Evolutionary conservation across 1,140 invertebrate species (phyloP).

Genomic region (Drusus annulatus): DNA sequence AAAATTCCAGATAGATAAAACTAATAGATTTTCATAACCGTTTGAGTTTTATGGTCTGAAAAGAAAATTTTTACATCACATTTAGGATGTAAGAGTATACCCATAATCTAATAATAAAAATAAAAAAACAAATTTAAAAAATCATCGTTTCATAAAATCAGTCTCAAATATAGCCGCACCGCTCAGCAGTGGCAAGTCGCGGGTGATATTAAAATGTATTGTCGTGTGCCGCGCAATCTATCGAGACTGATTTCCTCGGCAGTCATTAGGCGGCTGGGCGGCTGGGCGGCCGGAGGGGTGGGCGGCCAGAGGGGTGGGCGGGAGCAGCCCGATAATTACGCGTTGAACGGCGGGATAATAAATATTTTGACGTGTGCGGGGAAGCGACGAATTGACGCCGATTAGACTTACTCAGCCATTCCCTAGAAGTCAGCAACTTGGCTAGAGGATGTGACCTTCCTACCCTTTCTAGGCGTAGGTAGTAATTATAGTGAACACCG

Average conservation of each 20-base stretch:
- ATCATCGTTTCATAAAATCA: constrained; percentile 3
- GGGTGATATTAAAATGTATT: constrained; percentile 59
- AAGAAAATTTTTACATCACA: too few species aligned
- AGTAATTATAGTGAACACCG: too few species aligned
- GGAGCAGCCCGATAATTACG: constrained; percentile 39
- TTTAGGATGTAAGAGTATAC: too few species aligned
- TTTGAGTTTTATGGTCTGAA: too few species aligned
- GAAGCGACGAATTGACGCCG: constrained; percentile 50
- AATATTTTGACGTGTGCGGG: constrained; percentile 58
- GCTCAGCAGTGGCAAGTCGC: constrained; percentile 50
- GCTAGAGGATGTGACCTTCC: too few species aligned
- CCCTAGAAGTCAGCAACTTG: too few species aligned
- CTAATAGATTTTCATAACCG: too few species aligned
- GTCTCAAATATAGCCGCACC: constrained; percentile 34
- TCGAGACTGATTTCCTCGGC: constrained; percentile 37
- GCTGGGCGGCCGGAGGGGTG: too few species aligned
- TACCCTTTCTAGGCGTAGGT: too few species aligned
- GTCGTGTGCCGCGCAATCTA: constrained; percentile 53
- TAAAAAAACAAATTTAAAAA: too few species aligned
- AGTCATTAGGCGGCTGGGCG: constrained; percentile 5
- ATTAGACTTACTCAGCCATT: background rate
- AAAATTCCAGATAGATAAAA: too few species aligned
- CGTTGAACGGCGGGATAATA: constrained; percentile 48
- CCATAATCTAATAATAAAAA: too few species aligned
- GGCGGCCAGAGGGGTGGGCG: background rate